Base-by-base conservation (phyloP, 1,140 invertebrate species). In the Pseudomyrmex sp. region DNA sequence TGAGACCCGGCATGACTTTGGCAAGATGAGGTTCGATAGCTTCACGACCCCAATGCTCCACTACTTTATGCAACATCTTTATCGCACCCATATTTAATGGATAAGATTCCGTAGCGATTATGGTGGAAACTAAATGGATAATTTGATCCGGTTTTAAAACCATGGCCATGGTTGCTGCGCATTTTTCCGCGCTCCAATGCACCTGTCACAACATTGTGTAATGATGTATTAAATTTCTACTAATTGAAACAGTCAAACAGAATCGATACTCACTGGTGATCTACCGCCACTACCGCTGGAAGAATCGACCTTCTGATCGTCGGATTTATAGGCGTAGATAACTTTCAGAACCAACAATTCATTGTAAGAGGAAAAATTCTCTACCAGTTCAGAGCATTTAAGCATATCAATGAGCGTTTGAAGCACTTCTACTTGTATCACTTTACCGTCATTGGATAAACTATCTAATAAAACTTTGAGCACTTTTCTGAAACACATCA, bases 51-150 rank as follows among this genome's bases (percentile, higher is more conserved):
- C 96, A 95, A 63, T 96, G 95, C 91, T 97, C 97, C 48, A 97
- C 96, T 18, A 98, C 96, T 94, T 98, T 98, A 0, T 97, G 97
- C 70, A 99, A 95, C 95, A 99, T 98, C 95, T 99, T 99, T 35
- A 99, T 97, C 63, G 98, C 98, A 85, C 97, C 98, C 91, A 98
- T 96, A 91, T 98, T 98, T 83, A 97, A 96, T 0, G 98, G 98
- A 95, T 96, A 98, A 44, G 97, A 96, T 89, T 96, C 97, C 7
- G 98, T 98, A 26, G 97, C 96, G 85, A 99, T 98, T 76, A 99
- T 96, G 2, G 98, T 97, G 85, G 97, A 96, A 1, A 97, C 93
- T 46, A 97, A 95, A 68, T 96, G 94, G 46, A 97, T 95, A 80
- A 96, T 96, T 75, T 96, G 94, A 86, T 97, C 96, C 0, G 97